A percentile compares a stretch with the other conserved stretches of the same genome.
phyloP scores from a whole-genome alignment of 1,140 invertebrate species.

The Drosophila punjabiensis region DNA sequence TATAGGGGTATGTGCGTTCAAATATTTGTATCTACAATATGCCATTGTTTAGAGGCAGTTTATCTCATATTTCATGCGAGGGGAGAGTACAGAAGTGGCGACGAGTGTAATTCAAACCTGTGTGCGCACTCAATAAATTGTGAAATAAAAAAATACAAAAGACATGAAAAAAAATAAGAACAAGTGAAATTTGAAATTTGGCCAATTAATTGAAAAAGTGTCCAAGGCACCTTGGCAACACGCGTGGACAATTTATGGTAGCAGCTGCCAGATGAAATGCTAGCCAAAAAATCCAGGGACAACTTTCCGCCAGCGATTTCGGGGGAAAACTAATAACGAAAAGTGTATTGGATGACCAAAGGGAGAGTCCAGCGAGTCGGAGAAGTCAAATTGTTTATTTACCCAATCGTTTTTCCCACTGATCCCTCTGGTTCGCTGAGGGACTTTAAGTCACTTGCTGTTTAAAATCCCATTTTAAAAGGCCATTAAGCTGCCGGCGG shows the following conservation, averaged over 20 bases:
- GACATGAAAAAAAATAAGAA: conserved; percentile 12
- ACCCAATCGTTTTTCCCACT: conserved; percentile 3
- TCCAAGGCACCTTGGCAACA: conserved; percentile 48
- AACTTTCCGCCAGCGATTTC: conserved; percentile 32
- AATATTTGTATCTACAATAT: conserved; percentile 25
- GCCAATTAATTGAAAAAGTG: conserved; percentile 75
- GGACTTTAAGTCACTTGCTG: conserved; percentile 47
- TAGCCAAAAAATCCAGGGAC: conserved; percentile 6
- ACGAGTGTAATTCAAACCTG: conserved; percentile 43
- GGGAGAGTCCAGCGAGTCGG: neutral
- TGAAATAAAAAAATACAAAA: conserved; percentile 27
- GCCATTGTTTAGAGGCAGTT: conserved; percentile 46
- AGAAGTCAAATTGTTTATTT: conserved; percentile 11
- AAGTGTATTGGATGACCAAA: conserved; percentile 36
- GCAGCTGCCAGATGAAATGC: conserved; percentile 25
- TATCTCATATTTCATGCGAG: conserved; percentile 63
- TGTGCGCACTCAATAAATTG: conserved; percentile 60
- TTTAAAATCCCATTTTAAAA: conserved; percentile 64
- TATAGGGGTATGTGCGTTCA: neutral
- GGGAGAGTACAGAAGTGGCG: conserved; percentile 16
- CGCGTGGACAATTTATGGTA: conserved; percentile 34
- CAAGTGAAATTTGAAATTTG: conserved; percentile 41
- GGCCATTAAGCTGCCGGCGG: conserved; percentile 56
- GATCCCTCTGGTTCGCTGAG: neutral
- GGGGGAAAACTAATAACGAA: conserved; percentile 44